Evolutionary conservation across 1,140 invertebrate species (phyloP), one percentile per base, ranked within the genome.

Genomic region (Forficula auricularia): DNA sequence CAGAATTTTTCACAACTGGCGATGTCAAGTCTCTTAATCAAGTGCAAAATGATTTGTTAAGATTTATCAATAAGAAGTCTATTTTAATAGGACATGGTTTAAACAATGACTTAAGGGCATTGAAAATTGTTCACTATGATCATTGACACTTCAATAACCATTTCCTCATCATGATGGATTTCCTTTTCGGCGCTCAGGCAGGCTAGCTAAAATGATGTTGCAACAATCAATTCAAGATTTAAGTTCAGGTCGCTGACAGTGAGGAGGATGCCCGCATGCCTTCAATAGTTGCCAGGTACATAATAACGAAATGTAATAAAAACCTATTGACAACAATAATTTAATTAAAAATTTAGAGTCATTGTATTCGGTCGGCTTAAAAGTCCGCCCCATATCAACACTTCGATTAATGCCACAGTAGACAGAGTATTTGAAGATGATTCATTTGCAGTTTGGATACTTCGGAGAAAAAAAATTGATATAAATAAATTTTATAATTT

Each of bases 41-140:
- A 51, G 88, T 96, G 0, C 91, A 96, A 56, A 72, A 73, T 16
- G 84, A 89, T 47, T 59, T 98, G 9, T 64, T 83, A 42, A 67
- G 69, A 18, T 71, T 90, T 38, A 75, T 96, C 41, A 68, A 72
- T 34, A 72, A 73, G 2, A 77, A 91, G 42, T 89, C 88, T 0
- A 86, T 97, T 37, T 61, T 98, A 0, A 77, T 98, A 37, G 95
- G 95, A 0, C 95, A 98, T 60, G 84, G 80, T 7, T 62, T 98
- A 30, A 91, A 97, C 48, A 94, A 88, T 57, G 95, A 98, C 66
- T 64, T 98, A 4, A 66, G 79, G 12, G 81, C 80, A 0, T 57
- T 98, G n/a, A 82, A 78, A 53, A 54, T 97, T 3, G 66, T 94
- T 1, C 94, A 98, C 53, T 60, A 65, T 2, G 2, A 74, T 94